Conservation (phyloP, 2,888 invertebrate genomes). For the Heteromurus nitidus region DNA sequence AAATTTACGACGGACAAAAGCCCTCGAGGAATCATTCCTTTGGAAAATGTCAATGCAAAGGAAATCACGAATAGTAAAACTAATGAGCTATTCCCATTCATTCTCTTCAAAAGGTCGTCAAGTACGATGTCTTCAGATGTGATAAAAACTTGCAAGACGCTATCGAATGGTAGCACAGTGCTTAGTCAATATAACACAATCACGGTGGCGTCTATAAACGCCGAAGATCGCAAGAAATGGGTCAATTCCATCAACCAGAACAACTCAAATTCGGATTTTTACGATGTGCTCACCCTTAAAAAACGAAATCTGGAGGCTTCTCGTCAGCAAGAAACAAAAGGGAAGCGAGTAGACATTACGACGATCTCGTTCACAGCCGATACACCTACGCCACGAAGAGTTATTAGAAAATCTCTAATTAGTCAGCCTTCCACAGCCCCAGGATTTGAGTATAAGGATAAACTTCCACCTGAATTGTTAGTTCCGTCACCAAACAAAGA, state of each 20-base stretch:
- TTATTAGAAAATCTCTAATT: conserved; percentile 68
- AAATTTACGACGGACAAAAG: conserved; percentile 79
- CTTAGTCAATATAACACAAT: conserved; percentile 66
- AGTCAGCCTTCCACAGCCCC: conserved; percentile 64
- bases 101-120: conserved; percentile 76
- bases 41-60: conserved; percentile 78
- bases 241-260: conserved; percentile 76
- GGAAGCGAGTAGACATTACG: background rate
- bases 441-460: conserved; percentile 33
- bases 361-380: background rate
- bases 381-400: background rate
- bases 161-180: conserved; percentile 69
- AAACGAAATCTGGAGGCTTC: conserved; percentile 63
- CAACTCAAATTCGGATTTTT: conserved; percentile 68
- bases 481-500: conserved; percentile 47
- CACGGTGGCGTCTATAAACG: conserved; percentile 73
- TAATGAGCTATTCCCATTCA: conserved; percentile 77
- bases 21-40: conserved; percentile 78
- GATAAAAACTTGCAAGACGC: conserved; percentile 72
- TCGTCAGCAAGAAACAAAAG: conserved; percentile 25
- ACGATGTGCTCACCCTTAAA: conserved; percentile 69
- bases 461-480: conserved; percentile 44
- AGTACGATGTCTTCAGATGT: conserved; percentile 74
- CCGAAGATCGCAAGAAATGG: conserved; percentile 78
- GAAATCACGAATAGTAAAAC: conserved; percentile 74